These are phyloP conservation scores for Philopedon plagiatum DNA, from an alignment of 2,888 invertebrate species.

Conservation along the genomic window DNA sequence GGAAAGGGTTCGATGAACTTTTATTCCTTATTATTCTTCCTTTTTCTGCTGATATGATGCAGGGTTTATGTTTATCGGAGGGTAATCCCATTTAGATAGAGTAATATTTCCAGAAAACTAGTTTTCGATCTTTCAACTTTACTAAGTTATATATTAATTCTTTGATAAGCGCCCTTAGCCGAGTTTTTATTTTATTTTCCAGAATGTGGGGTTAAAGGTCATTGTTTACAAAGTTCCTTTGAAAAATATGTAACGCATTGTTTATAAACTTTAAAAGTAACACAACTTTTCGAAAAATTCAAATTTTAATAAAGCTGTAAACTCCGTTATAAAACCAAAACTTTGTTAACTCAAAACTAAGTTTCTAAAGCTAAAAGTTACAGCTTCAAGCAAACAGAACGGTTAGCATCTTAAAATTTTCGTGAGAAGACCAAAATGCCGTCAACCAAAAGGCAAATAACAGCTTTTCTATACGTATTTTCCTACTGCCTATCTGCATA, in stretches of 20 bases:
- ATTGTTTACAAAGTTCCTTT: background rate
- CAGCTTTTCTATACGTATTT: background rate
- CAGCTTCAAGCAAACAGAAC: background rate
- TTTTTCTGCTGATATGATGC: too few species aligned
- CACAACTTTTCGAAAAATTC: background rate
- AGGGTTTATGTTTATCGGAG: too few species aligned
- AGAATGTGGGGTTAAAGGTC: too few species aligned
- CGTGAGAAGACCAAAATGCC: conserved; percentile 7
- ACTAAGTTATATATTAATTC: too few species aligned
- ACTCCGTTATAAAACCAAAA: background rate
- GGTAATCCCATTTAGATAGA: too few species aligned
- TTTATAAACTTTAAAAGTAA: background rate
- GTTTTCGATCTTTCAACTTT: too few species aligned
- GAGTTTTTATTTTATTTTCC: too few species aligned
- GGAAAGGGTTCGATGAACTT: too few species aligned
- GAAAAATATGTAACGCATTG: background rate
- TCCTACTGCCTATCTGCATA: conserved; percentile 1
- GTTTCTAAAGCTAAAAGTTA: background rate
- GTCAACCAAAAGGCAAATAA: conserved; percentile 7
- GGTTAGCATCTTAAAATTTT: background rate
- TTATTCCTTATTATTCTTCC: too few species aligned
- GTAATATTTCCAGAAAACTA: too few species aligned
- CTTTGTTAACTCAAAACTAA: background rate
- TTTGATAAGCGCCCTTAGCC: too few species aligned
- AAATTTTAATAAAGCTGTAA: background rate